phyloP scores from a whole-genome alignment of 1,140 invertebrate genomes.

The Caenorhabditis briggsae region DNA sequence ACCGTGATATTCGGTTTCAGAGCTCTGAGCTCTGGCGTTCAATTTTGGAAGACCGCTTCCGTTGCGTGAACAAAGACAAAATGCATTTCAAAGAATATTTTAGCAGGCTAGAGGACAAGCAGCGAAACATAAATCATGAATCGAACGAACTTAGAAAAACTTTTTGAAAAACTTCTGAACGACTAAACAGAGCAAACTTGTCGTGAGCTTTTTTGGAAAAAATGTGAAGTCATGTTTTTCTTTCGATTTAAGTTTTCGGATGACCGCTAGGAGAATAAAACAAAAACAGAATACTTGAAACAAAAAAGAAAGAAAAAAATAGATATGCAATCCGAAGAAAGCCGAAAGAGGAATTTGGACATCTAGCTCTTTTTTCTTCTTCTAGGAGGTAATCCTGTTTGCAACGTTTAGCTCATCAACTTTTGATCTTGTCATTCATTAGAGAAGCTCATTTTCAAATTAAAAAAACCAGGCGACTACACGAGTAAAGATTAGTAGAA shows the following conservation, averaged over 20 bases:
- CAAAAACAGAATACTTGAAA: slow-evolving; percentile 23
- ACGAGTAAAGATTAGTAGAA: neutral
- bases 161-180: neutral
- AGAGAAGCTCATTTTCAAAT: neutral
- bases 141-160: neutral
- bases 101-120: neutral
- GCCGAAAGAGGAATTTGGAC: slow-evolving; percentile 2
- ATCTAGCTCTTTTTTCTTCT: neutral
- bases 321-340: neutral
- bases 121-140: slow-evolving; percentile 14
- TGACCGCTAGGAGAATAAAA: too few species aligned
- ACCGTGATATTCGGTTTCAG: neutral
- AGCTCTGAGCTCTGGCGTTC: slow-evolving; percentile 5
- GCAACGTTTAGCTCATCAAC: slow-evolving; percentile 28
- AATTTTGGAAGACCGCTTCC: slow-evolving; percentile 10
- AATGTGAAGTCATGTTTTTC: slow-evolving; percentile 25
- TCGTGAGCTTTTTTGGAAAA: neutral
- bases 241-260: neutral
- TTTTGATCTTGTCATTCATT: slow-evolving; percentile 15
- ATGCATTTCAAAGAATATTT: slow-evolving; percentile 28
- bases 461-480: neutral
- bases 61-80: slow-evolving; percentile 5
- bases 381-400: slow-evolving; percentile 13
- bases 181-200: neutral
- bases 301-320: neutral